Evolutionary conservation across 2,888 invertebrate species (phyloP).

Genomic region (Ichneumon xanthorius): DNA sequence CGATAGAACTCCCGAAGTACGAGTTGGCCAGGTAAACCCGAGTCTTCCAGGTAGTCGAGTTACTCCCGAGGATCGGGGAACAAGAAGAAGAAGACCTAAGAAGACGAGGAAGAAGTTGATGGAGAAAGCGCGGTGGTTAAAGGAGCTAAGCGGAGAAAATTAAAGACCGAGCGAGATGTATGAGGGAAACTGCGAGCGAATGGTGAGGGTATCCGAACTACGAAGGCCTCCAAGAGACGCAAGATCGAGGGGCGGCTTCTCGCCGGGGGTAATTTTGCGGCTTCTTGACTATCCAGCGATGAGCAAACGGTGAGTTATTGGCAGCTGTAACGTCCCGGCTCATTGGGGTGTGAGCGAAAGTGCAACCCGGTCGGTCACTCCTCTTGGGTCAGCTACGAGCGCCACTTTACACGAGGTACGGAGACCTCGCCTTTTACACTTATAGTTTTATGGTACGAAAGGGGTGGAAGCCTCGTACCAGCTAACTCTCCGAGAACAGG

Average conservation of each 20-base stretch:
- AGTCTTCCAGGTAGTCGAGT: slow-evolving; percentile 9
- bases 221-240: neutral
- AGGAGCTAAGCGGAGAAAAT: slow-evolving; percentile 4
- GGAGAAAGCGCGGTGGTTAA: neutral
- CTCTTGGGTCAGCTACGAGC: neutral
- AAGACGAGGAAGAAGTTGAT: slow-evolving; percentile 9
- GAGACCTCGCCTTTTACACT: neutral
- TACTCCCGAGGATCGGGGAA: neutral
- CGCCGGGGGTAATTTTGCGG: slow-evolving; percentile 28
- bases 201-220: neutral
- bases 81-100: neutral
- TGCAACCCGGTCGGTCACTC: neutral
- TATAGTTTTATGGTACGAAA: neutral
- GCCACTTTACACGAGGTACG: neutral
- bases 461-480: neutral
- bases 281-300: slow-evolving; percentile 29
- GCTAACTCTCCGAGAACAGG: neutral
- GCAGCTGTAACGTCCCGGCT: neutral
- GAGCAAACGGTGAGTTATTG: slow-evolving; percentile 32
- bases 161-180: neutral
- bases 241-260: slow-evolving; percentile 28
- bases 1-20: slow-evolving; percentile 5
- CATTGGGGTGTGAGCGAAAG: neutral
- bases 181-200: slow-evolving; percentile 27
- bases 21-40: neutral